phyloP scores from a whole-genome alignment of 1,140 invertebrate genomes.

The Ceratina australensis region DNA sequence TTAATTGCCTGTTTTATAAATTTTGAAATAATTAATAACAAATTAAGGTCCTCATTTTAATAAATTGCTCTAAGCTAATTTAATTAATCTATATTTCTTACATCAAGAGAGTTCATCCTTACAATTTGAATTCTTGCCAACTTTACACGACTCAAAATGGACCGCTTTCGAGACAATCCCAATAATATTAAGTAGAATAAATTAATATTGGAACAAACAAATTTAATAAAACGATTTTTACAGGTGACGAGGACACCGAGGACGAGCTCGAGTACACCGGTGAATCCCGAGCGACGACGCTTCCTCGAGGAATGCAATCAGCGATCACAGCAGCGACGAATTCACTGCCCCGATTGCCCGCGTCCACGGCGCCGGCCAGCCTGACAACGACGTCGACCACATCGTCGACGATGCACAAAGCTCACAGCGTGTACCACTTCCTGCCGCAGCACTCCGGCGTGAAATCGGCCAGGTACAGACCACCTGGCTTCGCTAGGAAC shows the following conservation, averaged over 20 bases:
- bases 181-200: too few species aligned
- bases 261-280: conserved; percentile 78
- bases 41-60: too few species aligned
- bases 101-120: too few species aligned
- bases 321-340: conserved; percentile 84
- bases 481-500: conserved; percentile 85
- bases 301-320: conserved; percentile 84
- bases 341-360: conserved; percentile 86
- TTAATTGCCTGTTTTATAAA: too few species aligned
- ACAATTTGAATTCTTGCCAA: too few species aligned
- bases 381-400: conserved; percentile 73
- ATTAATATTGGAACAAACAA: too few species aligned
- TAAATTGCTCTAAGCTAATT: too few species aligned
- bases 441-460: conserved; percentile 82
- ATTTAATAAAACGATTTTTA: conserved; percentile 68
- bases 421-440: conserved; percentile 84
- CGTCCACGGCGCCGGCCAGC: conserved; percentile 79
- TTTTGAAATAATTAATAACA: too few species aligned
- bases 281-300: conserved; percentile 80
- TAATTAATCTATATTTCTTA: too few species aligned
- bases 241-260: conserved; percentile 85
- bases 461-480: conserved; percentile 91
- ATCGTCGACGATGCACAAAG: conserved; percentile 84
- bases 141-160: too few species aligned
- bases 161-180: too few species aligned